phyloP scores from a whole-genome alignment of 2,113 vertebrate genomes.

The Tragulus kanchil region DNA sequence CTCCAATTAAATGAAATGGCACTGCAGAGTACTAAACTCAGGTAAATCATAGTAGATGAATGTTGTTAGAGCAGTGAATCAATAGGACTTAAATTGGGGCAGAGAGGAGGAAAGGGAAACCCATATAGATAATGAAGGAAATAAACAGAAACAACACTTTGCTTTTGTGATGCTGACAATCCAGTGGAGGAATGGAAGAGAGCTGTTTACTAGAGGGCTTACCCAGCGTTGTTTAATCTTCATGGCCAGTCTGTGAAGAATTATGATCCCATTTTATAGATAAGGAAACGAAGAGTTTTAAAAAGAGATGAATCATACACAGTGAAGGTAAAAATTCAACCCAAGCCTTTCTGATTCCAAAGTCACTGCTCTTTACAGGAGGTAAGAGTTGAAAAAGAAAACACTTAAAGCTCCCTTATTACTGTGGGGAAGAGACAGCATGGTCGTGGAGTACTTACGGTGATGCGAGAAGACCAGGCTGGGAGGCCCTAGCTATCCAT shows the following conservation, averaged over 20 bases:
- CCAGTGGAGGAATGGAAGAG: neutral
- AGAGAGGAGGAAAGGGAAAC: neutral
- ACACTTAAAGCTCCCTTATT: neutral
- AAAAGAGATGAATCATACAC: neutral
- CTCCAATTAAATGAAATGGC: neutral
- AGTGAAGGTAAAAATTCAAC: neutral
- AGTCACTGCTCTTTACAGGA: neutral
- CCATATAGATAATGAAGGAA: neutral
- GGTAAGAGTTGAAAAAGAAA: neutral
- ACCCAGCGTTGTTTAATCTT: neutral
- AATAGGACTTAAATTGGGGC: neutral
- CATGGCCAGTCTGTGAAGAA: neutral
- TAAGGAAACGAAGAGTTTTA: neutral
- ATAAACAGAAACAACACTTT: neutral
- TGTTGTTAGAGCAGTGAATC: neutral
- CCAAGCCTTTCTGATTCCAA: neutral
- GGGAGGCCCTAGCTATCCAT: neutral
- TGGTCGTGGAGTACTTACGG: too few relatives aligned
- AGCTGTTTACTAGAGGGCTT: neutral
- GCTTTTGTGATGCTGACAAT: neutral
- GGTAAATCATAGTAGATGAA: neutral
- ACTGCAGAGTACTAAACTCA: neutral
- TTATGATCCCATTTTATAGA: neutral
- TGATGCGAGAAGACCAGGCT: neutral
- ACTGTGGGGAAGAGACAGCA: neutral